Evolutionary conservation across 1,140 invertebrate genomes (phyloP), one percentile per base, ranked within the genome.

Genomic region (Drosophila nigrodunni): DNA sequence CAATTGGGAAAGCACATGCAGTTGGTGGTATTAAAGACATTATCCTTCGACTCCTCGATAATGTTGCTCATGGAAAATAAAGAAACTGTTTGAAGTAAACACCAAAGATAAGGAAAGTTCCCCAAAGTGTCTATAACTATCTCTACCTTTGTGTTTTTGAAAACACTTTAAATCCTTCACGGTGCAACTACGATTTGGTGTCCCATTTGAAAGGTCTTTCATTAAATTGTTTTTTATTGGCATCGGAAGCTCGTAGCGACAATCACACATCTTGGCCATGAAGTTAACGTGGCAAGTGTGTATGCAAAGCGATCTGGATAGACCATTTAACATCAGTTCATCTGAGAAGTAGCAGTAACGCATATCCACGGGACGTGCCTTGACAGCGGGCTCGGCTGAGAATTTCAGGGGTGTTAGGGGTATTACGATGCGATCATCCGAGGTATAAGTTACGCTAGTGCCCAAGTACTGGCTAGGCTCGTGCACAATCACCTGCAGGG

Each of bases 41-140:
- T 54, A 4, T 86, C 74, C 1, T 25, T 21, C 6, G 86, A 82
- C 70, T 90, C 78, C 30, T 90, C 86, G 13, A 90, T 90, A 2
- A 90, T 82, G 76, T 89, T 90, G 82, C 85, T 75, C 81, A 90
- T 87, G 15, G 79, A 81, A 25, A 82, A 87, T 0, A 82, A 8
- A 0, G 70, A 81, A 8, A 82, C 82, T 85, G 0, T 1, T 1
- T 1, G 8, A 13, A 10, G 11, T 21, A 34, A 9, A 30, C 25
- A 30, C 25, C 8, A 9, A 39, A 13, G 35, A 39, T 7, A 9
- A 50, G 21, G 6, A 50, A 15, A 11, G 21, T 55, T 54, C 2
- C 50, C 6, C 6, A 7, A 49, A n/a, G 6, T 11, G 13, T 3
- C 30, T 35, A 2, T 11, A 30, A 9, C 39, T 18, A 7, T 2